Percentiles rank a stretch among this genome's conserved stretches.
These are phyloP conservation scores for Picathartes gymnocephalus DNA, from an alignment of 2,113 vertebrate species.

Conservation along the genomic window DNA sequence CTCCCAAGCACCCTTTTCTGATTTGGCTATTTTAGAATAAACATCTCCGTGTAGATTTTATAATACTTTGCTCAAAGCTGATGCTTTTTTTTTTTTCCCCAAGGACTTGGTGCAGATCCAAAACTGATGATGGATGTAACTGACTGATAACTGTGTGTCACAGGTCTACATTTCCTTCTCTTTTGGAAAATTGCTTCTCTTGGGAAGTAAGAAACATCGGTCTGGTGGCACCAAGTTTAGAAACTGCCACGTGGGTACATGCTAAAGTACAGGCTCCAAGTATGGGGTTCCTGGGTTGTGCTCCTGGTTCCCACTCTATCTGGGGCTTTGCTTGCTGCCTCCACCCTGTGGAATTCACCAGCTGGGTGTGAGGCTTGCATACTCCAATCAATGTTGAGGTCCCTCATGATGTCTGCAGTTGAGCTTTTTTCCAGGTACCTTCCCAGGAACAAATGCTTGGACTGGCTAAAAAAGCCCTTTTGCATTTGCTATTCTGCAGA, in stretches of 20 bases:
- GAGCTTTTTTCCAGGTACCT: neutral
- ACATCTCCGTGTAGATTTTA: neutral
- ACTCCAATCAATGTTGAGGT: neutral
- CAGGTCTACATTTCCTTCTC: neutral
- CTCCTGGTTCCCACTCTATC: neutral
- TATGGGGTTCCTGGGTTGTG: neutral
- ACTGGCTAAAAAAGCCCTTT: neutral
- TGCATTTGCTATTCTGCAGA: neutral
- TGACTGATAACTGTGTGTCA: neutral
- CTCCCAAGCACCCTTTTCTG: neutral
- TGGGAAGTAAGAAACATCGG: neutral
- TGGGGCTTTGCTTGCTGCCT: neutral
- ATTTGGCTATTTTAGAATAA: neutral
- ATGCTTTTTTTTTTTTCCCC: neutral
- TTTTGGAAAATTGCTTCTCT: neutral
- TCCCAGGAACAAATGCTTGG: neutral
- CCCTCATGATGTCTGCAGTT: neutral
- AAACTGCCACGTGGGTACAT: fast-evolving
- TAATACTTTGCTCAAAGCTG: neutral
- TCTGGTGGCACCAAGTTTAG: neutral
- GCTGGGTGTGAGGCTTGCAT: neutral
- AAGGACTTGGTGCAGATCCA: neutral
- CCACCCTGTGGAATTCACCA: neutral
- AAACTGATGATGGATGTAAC: neutral
- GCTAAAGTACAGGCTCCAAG: neutral